Base-by-base conservation (phyloP, 2,797 vertebrate genomes). In the Paguma larvata region DNA sequence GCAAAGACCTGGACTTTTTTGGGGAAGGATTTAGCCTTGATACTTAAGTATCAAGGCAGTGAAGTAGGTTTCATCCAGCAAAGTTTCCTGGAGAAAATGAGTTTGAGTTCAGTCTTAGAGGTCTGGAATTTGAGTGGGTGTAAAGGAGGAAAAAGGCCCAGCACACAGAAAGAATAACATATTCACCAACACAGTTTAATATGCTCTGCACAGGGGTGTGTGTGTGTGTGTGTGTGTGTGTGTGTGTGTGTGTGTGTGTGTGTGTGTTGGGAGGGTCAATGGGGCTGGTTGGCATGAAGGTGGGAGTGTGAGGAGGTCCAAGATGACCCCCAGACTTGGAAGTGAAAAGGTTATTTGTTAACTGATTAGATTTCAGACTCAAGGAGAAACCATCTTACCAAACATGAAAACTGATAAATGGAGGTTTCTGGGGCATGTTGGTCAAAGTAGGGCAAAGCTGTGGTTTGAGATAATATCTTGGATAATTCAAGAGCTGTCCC, bases 381-480 rank as follows among this genome's bases (percentile, higher is more conserved):
- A 51, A 68, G 68, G 56, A 75, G 32, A 93, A 92, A 94, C 97
- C 68, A 90, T 80, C 27, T 93, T 30, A 68, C 48, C 38, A 73
- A 96, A 89, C 1, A 62, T 46, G 19, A 87, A 96, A 92, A 94
- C 34, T 70, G 51, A 48, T 67, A 85, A 83, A 30, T 78, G 51
- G 34, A 88, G 67, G 73, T 89, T 95, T 97, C 72, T 91, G 91
- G 85, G 89, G 46, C 92, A 94, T 62, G 5, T 83, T 88, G 83
- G 59, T 68, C 83, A 94, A 97, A 94, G 56, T 89, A 94, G 89
- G 91, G 12, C 96, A 93, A 94, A 96, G 93, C 62, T 88, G 48
- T 94, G 72, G 14, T 82, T 92, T 95, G 85, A 94, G 70, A 85
- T 94, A 88, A 77, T 89, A 86, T 91, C 85, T 96, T 94, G 46